A percentile compares a stretch with the other conserved stretches of the same genome.
Evolutionary conservation across 1,140 invertebrate species (phyloP).

Genomic region (Eumeta japonica): DNA sequence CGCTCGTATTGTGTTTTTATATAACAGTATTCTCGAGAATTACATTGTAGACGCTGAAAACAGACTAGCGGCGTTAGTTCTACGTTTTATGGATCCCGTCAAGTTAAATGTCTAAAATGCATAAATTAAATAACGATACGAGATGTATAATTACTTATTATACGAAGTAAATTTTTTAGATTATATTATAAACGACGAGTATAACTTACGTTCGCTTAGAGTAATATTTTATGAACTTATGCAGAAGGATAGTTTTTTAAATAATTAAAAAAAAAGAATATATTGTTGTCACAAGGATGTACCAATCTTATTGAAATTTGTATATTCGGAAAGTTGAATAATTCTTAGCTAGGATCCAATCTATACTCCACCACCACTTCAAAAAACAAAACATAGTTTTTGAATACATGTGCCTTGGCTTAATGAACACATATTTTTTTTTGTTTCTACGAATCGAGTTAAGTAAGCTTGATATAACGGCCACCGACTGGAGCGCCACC

Average conservation of each 20-base stretch:
- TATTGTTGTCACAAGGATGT: constrained; percentile 57
- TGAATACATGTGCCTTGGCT: constrained; percentile 52
- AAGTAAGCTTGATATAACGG: constrained; percentile 15
- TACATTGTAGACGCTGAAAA: too few species aligned
- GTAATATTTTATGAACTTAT: constrained; percentile 54
- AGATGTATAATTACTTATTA: too few species aligned
- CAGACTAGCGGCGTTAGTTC: too few species aligned
- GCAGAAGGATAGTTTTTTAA: constrained; percentile 57
- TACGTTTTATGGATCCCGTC: too few species aligned
- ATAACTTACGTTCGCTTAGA: constrained; percentile 48
- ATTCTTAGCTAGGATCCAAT: constrained; percentile 56
- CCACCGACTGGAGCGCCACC: constrained; percentile 28
- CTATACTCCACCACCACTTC: constrained; percentile 50
- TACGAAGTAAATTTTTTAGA: constrained; percentile 49
- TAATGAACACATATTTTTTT: constrained; percentile 33
- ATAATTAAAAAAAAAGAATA: too few species aligned
- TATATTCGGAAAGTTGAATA: constrained; percentile 57
- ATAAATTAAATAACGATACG: too few species aligned
- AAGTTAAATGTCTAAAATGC: too few species aligned
- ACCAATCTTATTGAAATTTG: constrained; percentile 55
- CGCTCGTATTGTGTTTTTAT: too few species aligned
- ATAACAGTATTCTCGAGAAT: too few species aligned
- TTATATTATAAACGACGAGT: constrained; percentile 45
- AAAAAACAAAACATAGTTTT: constrained; percentile 39
- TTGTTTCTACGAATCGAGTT: constrained; percentile 27